Evolutionary conservation across 2,113 vertebrate species (phyloP).

Genomic region (Eclectus roratus): DNA sequence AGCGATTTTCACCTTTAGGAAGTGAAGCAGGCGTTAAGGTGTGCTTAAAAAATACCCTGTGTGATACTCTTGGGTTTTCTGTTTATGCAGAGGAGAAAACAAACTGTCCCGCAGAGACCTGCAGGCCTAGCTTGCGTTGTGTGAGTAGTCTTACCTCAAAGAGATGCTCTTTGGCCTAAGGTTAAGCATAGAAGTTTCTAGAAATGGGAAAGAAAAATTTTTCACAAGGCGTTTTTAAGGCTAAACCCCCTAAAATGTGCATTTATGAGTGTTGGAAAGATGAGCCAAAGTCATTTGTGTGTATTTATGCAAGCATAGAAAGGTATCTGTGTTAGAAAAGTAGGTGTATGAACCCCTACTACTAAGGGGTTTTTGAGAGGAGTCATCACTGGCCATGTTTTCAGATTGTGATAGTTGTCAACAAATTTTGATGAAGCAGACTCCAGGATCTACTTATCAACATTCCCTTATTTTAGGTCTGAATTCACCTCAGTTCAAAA

Average conservation of each 20-base stretch:
- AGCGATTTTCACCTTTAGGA: rapidly evolving
- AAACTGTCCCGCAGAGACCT: not conserved
- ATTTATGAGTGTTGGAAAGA: not conserved
- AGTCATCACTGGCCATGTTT: not conserved
- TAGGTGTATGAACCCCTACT: rapidly evolving
- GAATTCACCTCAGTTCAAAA: not conserved
- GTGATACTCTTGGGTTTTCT: not conserved
- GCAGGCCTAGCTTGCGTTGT: rapidly evolving
- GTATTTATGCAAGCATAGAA: not conserved
- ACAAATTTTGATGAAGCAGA: not conserved
- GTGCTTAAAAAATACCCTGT: not conserved
- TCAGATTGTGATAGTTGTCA: not conserved
- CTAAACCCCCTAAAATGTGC: not conserved
- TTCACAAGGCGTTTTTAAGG: not conserved
- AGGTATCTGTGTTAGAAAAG: not conserved
- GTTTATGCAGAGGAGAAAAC: not conserved
- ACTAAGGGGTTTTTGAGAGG: not conserved
- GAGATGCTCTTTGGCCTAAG: not conserved
- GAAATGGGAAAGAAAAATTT: not conserved
- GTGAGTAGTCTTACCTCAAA: not conserved
- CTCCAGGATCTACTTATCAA: not conserved
- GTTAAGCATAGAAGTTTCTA: not conserved
- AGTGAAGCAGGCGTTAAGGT: not conserved
- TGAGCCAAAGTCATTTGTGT: not conserved
- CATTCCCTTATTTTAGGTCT: not conserved